phyloP scores from a whole-genome alignment of 2,888 invertebrate species.

The Halictus quadricinctus region DNA sequence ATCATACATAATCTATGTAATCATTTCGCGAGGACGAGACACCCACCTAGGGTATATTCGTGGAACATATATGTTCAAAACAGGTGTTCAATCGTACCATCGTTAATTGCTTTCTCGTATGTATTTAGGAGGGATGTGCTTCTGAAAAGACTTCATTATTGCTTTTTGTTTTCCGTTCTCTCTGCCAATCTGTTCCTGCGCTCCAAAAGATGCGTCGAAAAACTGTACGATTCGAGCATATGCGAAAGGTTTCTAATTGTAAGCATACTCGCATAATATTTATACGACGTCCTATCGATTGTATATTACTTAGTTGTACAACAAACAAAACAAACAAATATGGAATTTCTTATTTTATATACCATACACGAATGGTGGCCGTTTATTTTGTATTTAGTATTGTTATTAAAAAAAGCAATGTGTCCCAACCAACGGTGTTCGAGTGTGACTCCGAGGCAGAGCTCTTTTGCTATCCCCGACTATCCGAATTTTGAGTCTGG shows the following conservation, averaged over 20 bases:
- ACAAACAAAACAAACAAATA: slow-evolving; percentile 37
- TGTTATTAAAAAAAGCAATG: slow-evolving; percentile 50
- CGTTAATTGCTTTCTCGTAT: slow-evolving; percentile 72
- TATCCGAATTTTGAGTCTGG: not conserved
- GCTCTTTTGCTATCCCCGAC: not conserved
- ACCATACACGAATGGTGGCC: slow-evolving; percentile 53
- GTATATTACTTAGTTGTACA: slow-evolving; percentile 44
- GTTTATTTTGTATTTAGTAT: slow-evolving; percentile 60
- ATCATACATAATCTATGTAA: slow-evolving; percentile 52
- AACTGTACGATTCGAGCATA: slow-evolving; percentile 1
- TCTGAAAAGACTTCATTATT: slow-evolving; percentile 66
- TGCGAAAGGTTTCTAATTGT: slow-evolving; percentile 21
- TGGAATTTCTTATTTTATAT: slow-evolving; percentile 59
- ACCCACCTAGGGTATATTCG: slow-evolving; percentile 72
- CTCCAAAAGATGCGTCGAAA: not conserved
- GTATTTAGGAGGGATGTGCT: slow-evolving; percentile 73
- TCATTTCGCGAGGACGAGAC: slow-evolving; percentile 71
- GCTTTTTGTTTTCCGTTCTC: slow-evolving; percentile 61
- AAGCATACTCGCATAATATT: slow-evolving; percentile 30
- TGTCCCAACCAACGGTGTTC: slow-evolving; percentile 47
- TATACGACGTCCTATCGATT: slow-evolving; percentile 25
- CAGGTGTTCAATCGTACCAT: slow-evolving; percentile 72
- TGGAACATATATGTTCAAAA: slow-evolving; percentile 62
- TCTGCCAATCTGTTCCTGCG: slow-evolving; percentile 42
- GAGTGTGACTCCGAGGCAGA: slow-evolving; percentile 23